A percentile compares a stretch with the other conserved stretches of the same genome.
These are phyloP conservation scores for Heliconius ethilla DNA, from an alignment of 2,888 invertebrate genomes.

Conservation along the genomic window DNA sequence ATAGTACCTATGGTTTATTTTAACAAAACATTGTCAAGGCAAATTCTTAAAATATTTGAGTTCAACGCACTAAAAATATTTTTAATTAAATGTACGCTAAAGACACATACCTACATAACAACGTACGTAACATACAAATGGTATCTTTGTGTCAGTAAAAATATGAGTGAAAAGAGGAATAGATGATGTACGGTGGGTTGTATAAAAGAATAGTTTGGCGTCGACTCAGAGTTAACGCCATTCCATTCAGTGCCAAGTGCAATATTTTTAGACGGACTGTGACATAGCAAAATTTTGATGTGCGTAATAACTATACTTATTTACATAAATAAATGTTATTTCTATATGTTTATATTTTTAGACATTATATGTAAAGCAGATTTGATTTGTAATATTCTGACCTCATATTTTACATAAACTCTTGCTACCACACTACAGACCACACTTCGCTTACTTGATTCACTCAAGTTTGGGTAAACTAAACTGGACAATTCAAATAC, in stretches of 20 bases:
- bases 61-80: conserved; percentile 5
- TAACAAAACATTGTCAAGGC: not conserved
- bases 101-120: not conserved
- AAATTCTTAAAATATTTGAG: not conserved
- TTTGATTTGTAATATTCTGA: not conserved
- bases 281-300: conserved; percentile 61
- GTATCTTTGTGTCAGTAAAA: conserved; percentile 24
- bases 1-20: not conserved
- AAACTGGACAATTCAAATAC: not conserved
- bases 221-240: conserved; percentile 71
- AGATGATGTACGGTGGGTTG: conserved; percentile 16
- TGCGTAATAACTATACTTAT: conserved; percentile 54
- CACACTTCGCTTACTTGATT: not conserved
- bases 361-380: not conserved
- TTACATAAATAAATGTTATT: not conserved
- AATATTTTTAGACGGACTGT: conserved; percentile 72
- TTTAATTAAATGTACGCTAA: not conserved
- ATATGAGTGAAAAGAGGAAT: conserved; percentile 24
- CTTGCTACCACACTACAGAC: not conserved
- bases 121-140: no score
- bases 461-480: not conserved
- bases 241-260: conserved; percentile 74
- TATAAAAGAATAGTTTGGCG: conserved; percentile 59
- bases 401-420: no score
- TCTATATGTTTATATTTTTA: not conserved